Evolutionary conservation across 2,113 vertebrate species (phyloP).

Genomic region (Baryphthengus martii): DNA sequence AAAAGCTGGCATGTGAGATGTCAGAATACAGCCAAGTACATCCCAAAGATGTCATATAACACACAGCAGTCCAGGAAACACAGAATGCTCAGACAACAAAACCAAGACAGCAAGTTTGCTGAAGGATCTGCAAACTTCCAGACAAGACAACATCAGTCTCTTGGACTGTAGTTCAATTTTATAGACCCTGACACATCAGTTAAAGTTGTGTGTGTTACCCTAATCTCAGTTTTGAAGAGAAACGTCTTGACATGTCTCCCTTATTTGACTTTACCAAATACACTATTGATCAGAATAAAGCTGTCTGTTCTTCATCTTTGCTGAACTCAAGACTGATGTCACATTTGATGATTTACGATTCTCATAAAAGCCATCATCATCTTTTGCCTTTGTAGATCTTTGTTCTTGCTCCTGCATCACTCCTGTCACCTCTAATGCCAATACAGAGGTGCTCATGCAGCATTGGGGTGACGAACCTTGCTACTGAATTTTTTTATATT

Average conservation of each 20-base stretch:
- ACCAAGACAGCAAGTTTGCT: not conserved
- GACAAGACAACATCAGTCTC: not conserved
- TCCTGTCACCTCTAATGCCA: not conserved
- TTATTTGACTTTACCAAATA: not conserved
- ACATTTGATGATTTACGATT: not conserved
- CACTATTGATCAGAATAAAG: not conserved
- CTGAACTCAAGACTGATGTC: not conserved
- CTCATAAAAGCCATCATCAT: not conserved
- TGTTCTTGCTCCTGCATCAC: not conserved
- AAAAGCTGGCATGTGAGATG: not conserved
- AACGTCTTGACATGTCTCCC: not conserved
- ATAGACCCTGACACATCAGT: not conserved
- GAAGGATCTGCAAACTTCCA: not conserved
- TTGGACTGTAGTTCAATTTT: not conserved
- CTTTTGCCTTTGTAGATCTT: not conserved
- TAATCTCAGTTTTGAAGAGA: not conserved
- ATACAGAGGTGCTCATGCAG: rapidly evolving
- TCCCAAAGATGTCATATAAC: not conserved
- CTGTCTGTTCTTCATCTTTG: not conserved
- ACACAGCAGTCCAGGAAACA: not conserved
- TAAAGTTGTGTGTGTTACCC: not conserved
- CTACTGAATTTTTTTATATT: not conserved
- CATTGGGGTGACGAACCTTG: not conserved
- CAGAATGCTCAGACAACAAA: not conserved
- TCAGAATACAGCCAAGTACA: not conserved